Percentiles rank a stretch among this genome's conserved stretches.
Conservation (phyloP, 2,113 vertebrate genomes). For the Dipodomys merriami region DNA sequence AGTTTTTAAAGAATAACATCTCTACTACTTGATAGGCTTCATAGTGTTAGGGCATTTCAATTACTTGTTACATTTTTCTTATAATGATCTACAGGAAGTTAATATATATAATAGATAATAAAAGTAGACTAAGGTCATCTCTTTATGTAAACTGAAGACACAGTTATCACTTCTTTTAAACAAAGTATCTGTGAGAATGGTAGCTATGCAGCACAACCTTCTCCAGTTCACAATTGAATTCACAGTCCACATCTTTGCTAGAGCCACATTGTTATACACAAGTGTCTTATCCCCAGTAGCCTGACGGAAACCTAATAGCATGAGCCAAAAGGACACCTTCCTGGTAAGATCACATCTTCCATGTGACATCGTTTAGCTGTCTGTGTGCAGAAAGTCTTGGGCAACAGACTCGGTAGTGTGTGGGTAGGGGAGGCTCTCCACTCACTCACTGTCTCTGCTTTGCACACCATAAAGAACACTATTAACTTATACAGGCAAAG, state of each 20-base stretch:
- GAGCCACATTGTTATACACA: neutral
- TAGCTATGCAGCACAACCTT: neutral
- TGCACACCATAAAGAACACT: neutral
- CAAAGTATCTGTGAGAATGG: neutral
- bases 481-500: neutral
- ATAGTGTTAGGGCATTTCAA: neutral
- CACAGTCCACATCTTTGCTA: neutral
- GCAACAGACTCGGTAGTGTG: fast-evolving
- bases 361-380: neutral
- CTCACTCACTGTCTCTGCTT: too few species aligned
- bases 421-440: neutral
- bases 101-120: neutral
- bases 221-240: constrained; percentile 13
- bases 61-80: neutral
- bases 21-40: neutral
- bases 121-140: neutral
- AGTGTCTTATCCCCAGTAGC: neutral
- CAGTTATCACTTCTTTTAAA: neutral
- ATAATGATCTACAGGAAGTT: neutral
- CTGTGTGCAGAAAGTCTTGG: neutral
- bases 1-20: neutral
- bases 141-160: neutral
- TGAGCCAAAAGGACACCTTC: neutral
- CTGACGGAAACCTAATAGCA: neutral
- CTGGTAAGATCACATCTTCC: neutral